Percentiles rank a stretch among this genome's conserved stretches.
phyloP scores from a whole-genome alignment of 2,113 vertebrate genomes.

The Corythoichthys intestinalis region DNA sequence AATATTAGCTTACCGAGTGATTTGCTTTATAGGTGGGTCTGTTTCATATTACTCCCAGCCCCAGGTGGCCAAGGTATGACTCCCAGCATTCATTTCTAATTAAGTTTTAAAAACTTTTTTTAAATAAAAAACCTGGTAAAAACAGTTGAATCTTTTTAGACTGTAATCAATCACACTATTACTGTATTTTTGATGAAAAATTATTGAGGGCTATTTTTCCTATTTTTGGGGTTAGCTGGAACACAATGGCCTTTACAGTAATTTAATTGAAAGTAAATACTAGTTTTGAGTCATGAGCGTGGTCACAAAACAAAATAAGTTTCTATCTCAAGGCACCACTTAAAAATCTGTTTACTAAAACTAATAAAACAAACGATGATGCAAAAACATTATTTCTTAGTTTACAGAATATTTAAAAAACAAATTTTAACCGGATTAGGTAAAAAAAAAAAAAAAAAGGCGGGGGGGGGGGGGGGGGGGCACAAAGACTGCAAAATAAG shows the following conservation, averaged over 20 bases:
- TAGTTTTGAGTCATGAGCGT: background rate
- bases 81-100: too few species aligned
- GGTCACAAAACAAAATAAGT: background rate
- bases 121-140: background rate
- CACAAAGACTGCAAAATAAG: too few species aligned
- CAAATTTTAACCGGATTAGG: too few species aligned
- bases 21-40: background rate
- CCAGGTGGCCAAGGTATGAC: background rate
- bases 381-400: too few species aligned
- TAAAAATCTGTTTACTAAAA: too few species aligned
- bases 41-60: background rate
- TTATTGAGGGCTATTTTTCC: background rate
- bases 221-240: background rate
- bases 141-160: background rate
- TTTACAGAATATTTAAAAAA: too few species aligned
- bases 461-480: too few species aligned
- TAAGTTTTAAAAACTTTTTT: too few species aligned
- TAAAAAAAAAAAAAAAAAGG: too few species aligned
- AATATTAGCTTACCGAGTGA: background rate
- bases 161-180: background rate
- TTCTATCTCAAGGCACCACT: background rate
- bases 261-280: background rate
- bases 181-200: background rate
- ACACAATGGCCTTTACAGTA: background rate
- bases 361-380: too few species aligned